A percentile compares a stretch with the other conserved stretches of the same genome.
Evolutionary conservation across 2,113 vertebrate species (phyloP).

Genomic region (Prinia subflava): DNA sequence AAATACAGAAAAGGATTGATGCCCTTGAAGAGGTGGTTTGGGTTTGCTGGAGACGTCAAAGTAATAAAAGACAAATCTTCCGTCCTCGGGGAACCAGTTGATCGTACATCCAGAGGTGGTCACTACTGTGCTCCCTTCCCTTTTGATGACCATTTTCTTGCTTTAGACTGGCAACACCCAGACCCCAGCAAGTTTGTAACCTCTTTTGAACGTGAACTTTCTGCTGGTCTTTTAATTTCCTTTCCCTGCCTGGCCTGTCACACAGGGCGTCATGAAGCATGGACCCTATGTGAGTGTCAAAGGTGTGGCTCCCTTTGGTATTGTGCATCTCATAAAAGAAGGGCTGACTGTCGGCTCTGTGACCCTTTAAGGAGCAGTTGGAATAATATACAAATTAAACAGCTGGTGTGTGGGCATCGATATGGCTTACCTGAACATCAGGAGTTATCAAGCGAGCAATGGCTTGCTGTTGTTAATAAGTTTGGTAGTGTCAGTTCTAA

Average conservation of each 20-base stretch:
- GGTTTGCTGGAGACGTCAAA: neutral
- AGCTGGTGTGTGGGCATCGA: neutral
- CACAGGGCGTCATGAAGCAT: neutral
- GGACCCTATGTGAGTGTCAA: neutral
- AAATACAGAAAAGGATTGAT: neutral
- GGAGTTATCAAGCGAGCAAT: neutral
- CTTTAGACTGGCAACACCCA: neutral
- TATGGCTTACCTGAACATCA: neutral
- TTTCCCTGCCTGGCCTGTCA: neutral
- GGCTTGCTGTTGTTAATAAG: neutral
- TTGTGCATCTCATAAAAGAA: neutral
- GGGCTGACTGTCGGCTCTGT: neutral
- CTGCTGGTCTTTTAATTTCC: neutral
- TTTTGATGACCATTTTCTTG: neutral
- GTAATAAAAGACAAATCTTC: neutral
- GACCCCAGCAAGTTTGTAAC: neutral
- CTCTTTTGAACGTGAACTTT: neutral
- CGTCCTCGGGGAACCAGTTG: rapidly evolving
- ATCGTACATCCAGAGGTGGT: neutral
- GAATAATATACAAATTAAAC: neutral
- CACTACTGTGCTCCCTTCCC: neutral
- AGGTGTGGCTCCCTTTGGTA: neutral
- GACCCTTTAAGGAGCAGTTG: neutral
- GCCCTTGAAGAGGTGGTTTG: neutral
- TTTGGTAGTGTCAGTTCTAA: neutral